These are phyloP conservation scores for Pipistrellus nathusii DNA, from an alignment of 2,797 vertebrate genomes.

Conservation along the genomic window DNA sequence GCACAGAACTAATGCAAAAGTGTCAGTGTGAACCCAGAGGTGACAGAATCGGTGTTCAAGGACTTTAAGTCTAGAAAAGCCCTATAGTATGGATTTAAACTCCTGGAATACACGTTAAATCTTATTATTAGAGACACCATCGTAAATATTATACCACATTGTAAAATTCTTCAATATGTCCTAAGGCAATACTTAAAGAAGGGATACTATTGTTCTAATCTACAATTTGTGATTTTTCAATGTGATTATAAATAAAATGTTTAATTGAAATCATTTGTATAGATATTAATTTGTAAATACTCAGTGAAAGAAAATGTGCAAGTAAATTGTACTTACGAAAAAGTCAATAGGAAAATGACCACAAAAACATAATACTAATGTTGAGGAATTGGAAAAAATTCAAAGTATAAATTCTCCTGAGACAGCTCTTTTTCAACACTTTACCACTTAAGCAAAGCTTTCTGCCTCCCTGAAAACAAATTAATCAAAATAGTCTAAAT, in stretches of 20 bases:
- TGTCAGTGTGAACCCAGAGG: not conserved
- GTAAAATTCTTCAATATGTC: not conserved
- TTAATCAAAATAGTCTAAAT: constrained; percentile 65
- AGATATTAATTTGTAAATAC: constrained; percentile 13
- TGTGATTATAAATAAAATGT: not conserved
- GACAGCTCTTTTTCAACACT: not conserved
- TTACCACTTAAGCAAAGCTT: constrained; percentile 52
- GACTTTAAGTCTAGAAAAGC: not conserved
- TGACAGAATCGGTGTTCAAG: not conserved
- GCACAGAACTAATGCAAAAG: not conserved
- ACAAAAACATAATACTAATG: constrained; percentile 44
- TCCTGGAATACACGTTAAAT: not conserved
- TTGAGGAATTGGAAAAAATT: constrained; percentile 33
- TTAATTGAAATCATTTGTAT: constrained; percentile 9
- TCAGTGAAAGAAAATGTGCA: constrained; percentile 24
- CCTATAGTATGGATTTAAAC: not conserved
- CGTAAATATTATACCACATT: not conserved
- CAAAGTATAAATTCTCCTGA: constrained; percentile 54
- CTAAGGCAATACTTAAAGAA: not conserved
- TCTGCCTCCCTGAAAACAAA: constrained; percentile 42
- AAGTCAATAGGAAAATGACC: constrained; percentile 51
- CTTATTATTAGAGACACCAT: not conserved
- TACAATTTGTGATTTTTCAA: not conserved
- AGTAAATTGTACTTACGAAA: not conserved
- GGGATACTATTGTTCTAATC: not conserved